Evolutionary conservation across 2,113 vertebrate genomes (phyloP).

Genomic region (Oceanodroma tethys): DNA sequence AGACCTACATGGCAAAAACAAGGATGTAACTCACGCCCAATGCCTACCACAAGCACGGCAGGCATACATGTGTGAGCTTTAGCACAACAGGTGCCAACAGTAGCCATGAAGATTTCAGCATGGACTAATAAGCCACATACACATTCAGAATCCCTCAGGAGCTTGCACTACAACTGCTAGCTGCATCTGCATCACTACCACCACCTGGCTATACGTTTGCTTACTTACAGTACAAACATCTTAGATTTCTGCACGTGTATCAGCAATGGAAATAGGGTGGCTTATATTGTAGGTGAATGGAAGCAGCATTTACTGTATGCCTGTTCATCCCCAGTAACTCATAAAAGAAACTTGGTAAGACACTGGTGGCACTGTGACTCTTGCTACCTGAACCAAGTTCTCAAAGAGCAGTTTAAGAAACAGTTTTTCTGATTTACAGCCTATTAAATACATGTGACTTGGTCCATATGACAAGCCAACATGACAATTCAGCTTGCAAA

Average conservation of each 20-base stretch:
- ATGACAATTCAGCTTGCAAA: neutral
- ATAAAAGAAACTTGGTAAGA: neutral
- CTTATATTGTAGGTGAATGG: neutral
- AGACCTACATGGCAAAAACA: neutral
- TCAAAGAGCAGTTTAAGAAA: neutral
- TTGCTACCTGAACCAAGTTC: neutral
- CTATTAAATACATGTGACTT: neutral
- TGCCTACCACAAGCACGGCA: neutral
- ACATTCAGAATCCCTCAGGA: neutral
- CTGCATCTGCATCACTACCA: neutral
- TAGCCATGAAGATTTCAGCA: neutral
- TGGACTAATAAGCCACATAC: neutral
- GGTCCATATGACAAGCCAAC: neutral
- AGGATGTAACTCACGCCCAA: neutral
- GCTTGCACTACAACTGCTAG: neutral
- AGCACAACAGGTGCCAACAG: neutral
- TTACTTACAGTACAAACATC: neutral
- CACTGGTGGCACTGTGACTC: neutral
- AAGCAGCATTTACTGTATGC: neutral
- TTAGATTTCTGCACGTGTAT: fast-evolving
- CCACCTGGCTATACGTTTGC: fast-evolving
- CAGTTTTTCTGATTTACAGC: neutral
- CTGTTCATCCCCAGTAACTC: neutral
- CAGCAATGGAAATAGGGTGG: fast-evolving
- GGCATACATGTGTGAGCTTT: neutral